phyloP scores from a whole-genome alignment of 2,888 invertebrate genomes.

The Spilarctia lutea region DNA sequence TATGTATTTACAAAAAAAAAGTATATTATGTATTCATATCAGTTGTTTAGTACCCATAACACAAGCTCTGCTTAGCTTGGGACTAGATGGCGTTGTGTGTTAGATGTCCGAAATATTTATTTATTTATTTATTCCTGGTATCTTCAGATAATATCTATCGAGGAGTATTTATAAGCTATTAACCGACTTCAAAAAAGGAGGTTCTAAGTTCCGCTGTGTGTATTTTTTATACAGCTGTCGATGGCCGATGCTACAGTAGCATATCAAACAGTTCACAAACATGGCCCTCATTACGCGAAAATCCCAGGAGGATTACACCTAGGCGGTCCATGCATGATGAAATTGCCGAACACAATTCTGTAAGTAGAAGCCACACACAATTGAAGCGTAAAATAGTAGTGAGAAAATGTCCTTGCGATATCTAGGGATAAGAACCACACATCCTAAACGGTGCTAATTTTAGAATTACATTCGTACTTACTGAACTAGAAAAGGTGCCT shows the following conservation, averaged over 20 bases:
- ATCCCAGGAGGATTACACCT: conserved; percentile 78
- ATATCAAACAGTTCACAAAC: conserved; percentile 52
- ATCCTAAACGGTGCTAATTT: background rate
- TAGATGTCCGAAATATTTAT: too few relatives aligned
- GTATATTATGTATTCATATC: too few relatives aligned
- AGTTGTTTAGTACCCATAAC: too few relatives aligned
- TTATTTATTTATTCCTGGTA: too few relatives aligned
- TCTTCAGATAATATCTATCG: too few relatives aligned
- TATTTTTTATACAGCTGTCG: conserved; percentile 58
- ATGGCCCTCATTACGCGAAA: conserved; percentile 29
- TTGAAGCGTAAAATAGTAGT: background rate
- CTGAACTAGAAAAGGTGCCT: background rate
- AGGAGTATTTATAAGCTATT: too few relatives aligned
- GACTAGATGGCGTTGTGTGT: too few relatives aligned
- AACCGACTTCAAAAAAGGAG: too few relatives aligned
- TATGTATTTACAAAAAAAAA: too few relatives aligned
- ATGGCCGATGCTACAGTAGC: conserved; percentile 59
- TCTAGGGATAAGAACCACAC: background rate
- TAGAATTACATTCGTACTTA: too few relatives aligned
- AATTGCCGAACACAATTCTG: conserved; percentile 64
- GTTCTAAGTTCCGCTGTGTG: too few relatives aligned
- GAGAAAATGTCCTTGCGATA: background rate
- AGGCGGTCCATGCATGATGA: conserved; percentile 71
- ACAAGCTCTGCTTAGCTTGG: too few relatives aligned
- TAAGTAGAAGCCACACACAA: conserved; percentile 47